Evolutionary conservation across 2,113 vertebrate species (phyloP).

Genomic region (Xiphophorus couchianus): DNA sequence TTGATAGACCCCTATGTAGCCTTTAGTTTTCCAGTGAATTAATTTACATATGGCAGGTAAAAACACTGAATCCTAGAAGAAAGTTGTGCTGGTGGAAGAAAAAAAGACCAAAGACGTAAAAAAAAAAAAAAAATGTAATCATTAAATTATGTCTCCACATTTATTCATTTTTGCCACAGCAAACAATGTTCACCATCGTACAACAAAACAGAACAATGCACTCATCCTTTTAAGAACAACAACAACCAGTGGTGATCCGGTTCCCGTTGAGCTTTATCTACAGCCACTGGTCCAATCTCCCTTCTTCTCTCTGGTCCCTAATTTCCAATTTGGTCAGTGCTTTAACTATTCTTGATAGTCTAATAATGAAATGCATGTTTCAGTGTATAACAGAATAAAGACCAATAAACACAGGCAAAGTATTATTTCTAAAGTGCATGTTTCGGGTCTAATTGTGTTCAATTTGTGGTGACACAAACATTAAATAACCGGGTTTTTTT

Average conservation of each 20-base stretch:
- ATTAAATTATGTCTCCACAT: conserved; percentile 39
- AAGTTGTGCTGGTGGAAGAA: background rate
- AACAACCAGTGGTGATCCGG: conserved; percentile 39
- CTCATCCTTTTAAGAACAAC: conserved; percentile 27
- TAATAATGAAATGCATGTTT: conserved; percentile 46
- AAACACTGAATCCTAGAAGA: too few relatives aligned
- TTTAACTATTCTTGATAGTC: conserved; percentile 22
- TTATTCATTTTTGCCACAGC: conserved; percentile 61
- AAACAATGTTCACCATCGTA: conserved; percentile 58
- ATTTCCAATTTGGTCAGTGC: conserved; percentile 49
- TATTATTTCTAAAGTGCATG: conserved; percentile 48
- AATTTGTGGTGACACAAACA: conserved; percentile 30
- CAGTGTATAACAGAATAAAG: conserved; percentile 20
- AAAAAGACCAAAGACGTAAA: background rate
- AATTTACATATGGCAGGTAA: too few relatives aligned
- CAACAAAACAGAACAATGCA: conserved; percentile 8
- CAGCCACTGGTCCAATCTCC: background rate
- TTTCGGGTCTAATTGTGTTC: conserved; percentile 17
- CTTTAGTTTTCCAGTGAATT: too few relatives aligned
- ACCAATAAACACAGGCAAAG: conserved; percentile 32
- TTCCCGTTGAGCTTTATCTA: conserved; percentile 26
- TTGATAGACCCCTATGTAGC: too few relatives aligned
- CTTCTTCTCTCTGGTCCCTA: conserved; percentile 47
- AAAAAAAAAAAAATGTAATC: conserved; percentile 1
- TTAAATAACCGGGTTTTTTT: conserved; percentile 24